Evolutionary conservation across 2,888 invertebrate genomes (phyloP), one percentile per base, ranked within the genome.

Genomic region (Synergus japonicus): DNA sequence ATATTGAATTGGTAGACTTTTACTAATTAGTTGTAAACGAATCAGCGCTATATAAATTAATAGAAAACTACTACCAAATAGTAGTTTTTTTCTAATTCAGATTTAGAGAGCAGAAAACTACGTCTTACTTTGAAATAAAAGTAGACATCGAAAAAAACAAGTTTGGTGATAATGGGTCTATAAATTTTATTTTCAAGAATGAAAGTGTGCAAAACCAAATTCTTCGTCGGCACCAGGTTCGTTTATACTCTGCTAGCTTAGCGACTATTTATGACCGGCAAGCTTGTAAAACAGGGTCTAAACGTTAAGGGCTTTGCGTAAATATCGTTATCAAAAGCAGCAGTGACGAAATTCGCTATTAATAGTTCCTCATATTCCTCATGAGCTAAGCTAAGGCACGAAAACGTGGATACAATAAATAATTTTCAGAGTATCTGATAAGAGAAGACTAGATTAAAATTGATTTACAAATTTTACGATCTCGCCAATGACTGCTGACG

Each of bases 291-390:
- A 77, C 80, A 64, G 76, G 69, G 64, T 77, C 60, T 67, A 69
- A 69, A 76, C 29, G 37, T 37, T 41, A 73, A 80, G 76, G 80
- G 73, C 76, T 76, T 82, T 82, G 44, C 54, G 82, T 76, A 82
- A 82, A 78, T 80, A 82, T 80, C 76, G 76, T 82, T 78, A 82
- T 82, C 79, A 76, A 73, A 66, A 54, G 54, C 29, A 37, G 54
- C 73, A 73, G 73, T 73, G 73, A 73, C 37, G 73, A 73, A 73
- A 73, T 73, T 73, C n/a, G 54, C 73, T 73, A 73, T 37, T 73
- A 73, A 73, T 73, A 54, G 54, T 73, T 49, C 37, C n/a, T 10
- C 37, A 12, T 54, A 41, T 10, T 58, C 12, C 5, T n/a, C 58
- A 12, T n/a, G 4, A n/a, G 41, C 41, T 37, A 73, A 73, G n/a